Percentiles rank a stretch among this genome's conserved stretches.
Evolutionary conservation across 2,888 invertebrate genomes (phyloP).

Genomic region (Oligia strigilis): DNA sequence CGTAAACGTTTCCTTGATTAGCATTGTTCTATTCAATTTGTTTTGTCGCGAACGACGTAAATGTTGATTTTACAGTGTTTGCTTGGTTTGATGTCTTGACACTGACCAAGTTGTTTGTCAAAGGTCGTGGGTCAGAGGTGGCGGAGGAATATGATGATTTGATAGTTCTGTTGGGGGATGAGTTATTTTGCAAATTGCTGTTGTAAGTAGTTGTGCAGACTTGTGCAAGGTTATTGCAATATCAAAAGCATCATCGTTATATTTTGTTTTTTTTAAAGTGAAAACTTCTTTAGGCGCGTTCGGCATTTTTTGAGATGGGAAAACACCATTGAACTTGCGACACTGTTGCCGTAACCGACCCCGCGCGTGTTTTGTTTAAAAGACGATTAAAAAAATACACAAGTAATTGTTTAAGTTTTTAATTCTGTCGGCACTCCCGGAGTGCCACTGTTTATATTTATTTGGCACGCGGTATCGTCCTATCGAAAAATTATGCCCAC

Average conservation of each 20-base stretch:
- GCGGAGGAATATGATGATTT: not conserved
- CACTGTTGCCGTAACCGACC: no score
- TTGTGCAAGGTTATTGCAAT: not conserved
- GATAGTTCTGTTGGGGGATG: not conserved
- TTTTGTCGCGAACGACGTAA: slow-evolving; percentile 46
- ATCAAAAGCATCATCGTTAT: not conserved
- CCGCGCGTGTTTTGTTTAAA: no score
- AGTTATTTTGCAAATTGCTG: not conserved
- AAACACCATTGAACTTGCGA: no score
- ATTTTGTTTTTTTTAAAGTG: not conserved
- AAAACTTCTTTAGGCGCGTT: no score
- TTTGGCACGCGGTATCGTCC: not conserved
- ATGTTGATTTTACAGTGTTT: slow-evolving; percentile 49
- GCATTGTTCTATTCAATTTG: slow-evolving; percentile 72
- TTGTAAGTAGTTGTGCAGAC: not conserved
- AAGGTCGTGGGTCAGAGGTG: slow-evolving; percentile 18
- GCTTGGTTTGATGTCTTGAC: slow-evolving; percentile 15
- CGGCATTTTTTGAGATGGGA: no score
- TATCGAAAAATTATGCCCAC: not conserved
- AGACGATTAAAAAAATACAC: no score
- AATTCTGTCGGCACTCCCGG: no score
- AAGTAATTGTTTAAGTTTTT: no score
- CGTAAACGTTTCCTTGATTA: slow-evolving; percentile 76
- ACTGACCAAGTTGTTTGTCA: slow-evolving; percentile 7
- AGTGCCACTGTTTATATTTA: not conserved